These are phyloP conservation scores for Lindbergichthys nudifrons DNA, from an alignment of 2,797 vertebrate species.

Conservation along the genomic window DNA sequence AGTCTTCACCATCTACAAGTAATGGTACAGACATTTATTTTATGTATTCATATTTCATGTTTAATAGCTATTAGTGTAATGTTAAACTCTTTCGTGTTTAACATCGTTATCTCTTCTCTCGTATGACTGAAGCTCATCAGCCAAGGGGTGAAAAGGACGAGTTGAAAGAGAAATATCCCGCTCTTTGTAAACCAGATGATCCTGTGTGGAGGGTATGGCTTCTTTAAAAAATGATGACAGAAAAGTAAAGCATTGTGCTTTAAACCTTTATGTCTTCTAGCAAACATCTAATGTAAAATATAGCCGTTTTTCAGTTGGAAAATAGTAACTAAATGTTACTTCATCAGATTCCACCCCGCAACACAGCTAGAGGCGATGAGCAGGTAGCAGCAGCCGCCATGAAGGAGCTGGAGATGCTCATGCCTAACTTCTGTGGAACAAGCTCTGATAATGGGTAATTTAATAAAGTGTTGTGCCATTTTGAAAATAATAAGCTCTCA, in stretches of 20 bases:
- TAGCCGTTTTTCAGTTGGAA: not conserved
- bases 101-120: not conserved
- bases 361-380: constrained; percentile 86
- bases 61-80: not conserved
- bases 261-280: no score
- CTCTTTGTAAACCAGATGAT: constrained; percentile 90
- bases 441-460: constrained; percentile 70
- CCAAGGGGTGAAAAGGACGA: constrained; percentile 87
- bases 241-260: not conserved
- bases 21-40: constrained; percentile 78
- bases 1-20: constrained; percentile 81
- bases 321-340: not conserved
- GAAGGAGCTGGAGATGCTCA: constrained; percentile 91
- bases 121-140: constrained; percentile 68
- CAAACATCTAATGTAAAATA: not conserved
- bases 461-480: no score
- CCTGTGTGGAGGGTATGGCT: constrained; percentile 84
- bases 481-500: constrained; percentile 44
- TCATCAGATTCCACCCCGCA: constrained; percentile 15
- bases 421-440: constrained; percentile 83
- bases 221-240: no score
- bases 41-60: not conserved
- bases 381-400: constrained; percentile 91
- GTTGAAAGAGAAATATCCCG: constrained; percentile 90
- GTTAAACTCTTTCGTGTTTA: no score